Evolutionary conservation across 2,113 vertebrate genomes (phyloP), one percentile per base, ranked within the genome.

Genomic region (Phocoena phocoena): DNA sequence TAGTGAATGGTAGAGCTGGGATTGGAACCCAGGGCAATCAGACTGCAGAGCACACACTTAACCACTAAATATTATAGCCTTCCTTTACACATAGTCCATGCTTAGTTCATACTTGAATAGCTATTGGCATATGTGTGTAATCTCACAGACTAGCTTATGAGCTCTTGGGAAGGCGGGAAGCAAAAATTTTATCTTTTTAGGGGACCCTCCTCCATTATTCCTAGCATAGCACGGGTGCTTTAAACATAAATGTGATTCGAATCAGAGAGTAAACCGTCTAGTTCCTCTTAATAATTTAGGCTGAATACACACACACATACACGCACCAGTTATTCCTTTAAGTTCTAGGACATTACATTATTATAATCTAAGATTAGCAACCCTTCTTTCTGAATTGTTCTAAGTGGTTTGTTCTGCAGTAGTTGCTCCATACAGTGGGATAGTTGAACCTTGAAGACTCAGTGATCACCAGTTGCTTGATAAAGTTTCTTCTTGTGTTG

Each of bases 321-420:
- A 20, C 7, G 31, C 58, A 68, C 7, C 7, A 83, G 21, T 84
- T 90, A 63, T 36, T 93, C 85, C 10, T 77, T 80, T 73, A 79
- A 47, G 14, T 88, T 85, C 25, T 83, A 95, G 50, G 10, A 53
- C 31, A 77, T 14, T 87, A 0, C 41, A 23, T 53, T 91, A 67
- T 76, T 90, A 81, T 8, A 36, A 53, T 73, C 50, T 93, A 36
- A 47, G 13, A 9, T 84, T 94, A 83, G 33, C 11, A 77, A 25
- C 28, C 11, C 20, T 81, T 88, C n/a, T 88, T 87, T 93, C 38
- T 83, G 18, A 79, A 71, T 63, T 28, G 0, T 50, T 74, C 44
- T 86, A 87, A 86, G 25, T 90, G 21, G 38, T 87, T 93, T 95
- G 68, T 95, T 73, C 60, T n/a, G 18, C 18, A 93, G n/a, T 68